A percentile compares a stretch with the other conserved stretches of the same genome.
Evolutionary conservation across 2,888 invertebrate species (phyloP).

Genomic region (Muscina levida): DNA sequence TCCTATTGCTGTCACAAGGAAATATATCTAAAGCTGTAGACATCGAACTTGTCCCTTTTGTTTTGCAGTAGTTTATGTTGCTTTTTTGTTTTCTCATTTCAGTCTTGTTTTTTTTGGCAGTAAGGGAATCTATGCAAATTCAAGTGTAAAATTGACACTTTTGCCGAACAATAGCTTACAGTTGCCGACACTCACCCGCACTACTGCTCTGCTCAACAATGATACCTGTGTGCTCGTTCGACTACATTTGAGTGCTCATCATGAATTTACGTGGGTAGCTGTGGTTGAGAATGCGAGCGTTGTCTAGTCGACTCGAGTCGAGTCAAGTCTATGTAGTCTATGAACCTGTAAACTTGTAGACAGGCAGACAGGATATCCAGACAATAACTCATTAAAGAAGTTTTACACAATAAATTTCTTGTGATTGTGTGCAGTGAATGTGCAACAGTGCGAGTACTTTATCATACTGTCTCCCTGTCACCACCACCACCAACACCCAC

Average conservation of each 20-base stretch:
- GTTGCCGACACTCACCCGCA: too few relatives aligned
- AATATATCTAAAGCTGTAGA: too few relatives aligned
- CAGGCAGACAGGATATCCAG: conserved; percentile 61
- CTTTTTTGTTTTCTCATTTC: too few relatives aligned
- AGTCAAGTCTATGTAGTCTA: conserved; percentile 28
- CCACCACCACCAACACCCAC: conserved; percentile 11
- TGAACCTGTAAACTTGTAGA: conserved; percentile 57
- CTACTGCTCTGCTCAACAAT: too few relatives aligned
- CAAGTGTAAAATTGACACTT: conserved; percentile 53
- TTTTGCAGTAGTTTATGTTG: too few relatives aligned
- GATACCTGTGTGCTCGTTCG: not conserved
- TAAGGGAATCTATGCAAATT: conserved; percentile 50
- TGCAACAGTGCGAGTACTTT: conserved; percentile 39
- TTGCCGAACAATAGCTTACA: conserved; percentile 3
- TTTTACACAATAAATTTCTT: conserved; percentile 47
- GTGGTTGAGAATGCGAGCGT: conserved; percentile 20
- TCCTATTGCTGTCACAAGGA: too few relatives aligned
- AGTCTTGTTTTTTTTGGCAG: conserved; percentile 9
- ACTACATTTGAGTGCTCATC: not conserved
- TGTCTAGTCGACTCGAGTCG: not conserved
- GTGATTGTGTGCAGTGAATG: conserved; percentile 11
- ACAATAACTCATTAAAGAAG: conserved; percentile 61
- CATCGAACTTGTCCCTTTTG: too few relatives aligned
- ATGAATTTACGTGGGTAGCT: not conserved
- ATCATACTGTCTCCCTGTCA: conserved; percentile 44